These are phyloP conservation scores for Leptoteleia sp. DNA, from an alignment of 1,140 invertebrate species.

Conservation along the genomic window DNA sequence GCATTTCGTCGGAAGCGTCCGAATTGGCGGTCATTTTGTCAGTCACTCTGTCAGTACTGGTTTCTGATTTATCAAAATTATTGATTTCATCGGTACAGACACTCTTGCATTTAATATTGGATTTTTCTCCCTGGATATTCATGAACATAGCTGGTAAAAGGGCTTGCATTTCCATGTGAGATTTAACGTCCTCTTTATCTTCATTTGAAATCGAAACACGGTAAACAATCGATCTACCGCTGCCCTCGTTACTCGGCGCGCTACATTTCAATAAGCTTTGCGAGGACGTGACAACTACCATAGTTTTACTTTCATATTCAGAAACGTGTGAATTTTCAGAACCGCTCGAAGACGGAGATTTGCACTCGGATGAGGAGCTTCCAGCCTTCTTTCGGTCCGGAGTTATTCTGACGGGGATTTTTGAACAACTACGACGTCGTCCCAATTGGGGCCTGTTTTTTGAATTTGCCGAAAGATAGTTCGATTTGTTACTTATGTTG, in stretches of 20 bases:
- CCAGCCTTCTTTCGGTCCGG: not conserved
- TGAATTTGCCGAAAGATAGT: not conserved
- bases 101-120: not conserved
- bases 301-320: conserved; percentile 56
- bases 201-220: conserved; percentile 23
- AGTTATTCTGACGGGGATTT: conserved; percentile 45
- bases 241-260: not conserved
- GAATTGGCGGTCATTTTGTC: not conserved
- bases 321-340: conserved; percentile 55
- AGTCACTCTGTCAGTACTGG: not conserved
- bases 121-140: conserved; percentile 22
- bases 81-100: not conserved
- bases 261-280: conserved; percentile 1
- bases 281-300: conserved; percentile 45
- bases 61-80: conserved; percentile 7
- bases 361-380: conserved; percentile 14
- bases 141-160: conserved; percentile 33
- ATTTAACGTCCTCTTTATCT: conserved; percentile 5
- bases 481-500: not conserved
- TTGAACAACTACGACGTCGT: conserved; percentile 1
- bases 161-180: conserved; percentile 1
- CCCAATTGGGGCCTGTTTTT: not conserved
- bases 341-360: conserved; percentile 10
- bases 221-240: conserved; percentile 10
- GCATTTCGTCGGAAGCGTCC: not conserved